These are phyloP conservation scores for Pogonocherus hispidulus DNA, from an alignment of 2,888 invertebrate genomes.

Conservation along the genomic window DNA sequence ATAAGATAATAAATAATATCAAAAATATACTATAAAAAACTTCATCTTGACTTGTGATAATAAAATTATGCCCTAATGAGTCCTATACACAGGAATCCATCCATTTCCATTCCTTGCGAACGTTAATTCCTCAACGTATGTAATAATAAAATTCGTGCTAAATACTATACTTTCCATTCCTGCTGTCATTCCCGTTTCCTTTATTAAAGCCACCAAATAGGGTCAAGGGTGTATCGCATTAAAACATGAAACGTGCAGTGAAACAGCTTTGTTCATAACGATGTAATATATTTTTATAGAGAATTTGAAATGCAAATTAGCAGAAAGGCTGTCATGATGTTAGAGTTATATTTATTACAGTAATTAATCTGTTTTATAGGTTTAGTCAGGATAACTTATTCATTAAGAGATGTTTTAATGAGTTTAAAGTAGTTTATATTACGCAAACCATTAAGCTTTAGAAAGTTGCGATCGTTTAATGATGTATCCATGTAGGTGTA, in stretches of 20 bases:
- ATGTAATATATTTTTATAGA: too few relatives aligned
- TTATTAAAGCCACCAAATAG: not conserved
- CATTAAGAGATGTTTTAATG: too few relatives aligned
- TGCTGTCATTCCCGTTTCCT: not conserved
- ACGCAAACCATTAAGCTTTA: too few relatives aligned
- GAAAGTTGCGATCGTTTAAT: too few relatives aligned
- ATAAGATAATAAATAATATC: not conserved
- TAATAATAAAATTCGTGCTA: slow-evolving; percentile 22
- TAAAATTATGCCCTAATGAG: not conserved
- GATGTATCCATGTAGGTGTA: too few relatives aligned
- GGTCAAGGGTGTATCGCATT: not conserved
- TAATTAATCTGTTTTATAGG: too few relatives aligned
- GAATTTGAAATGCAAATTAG: too few relatives aligned
- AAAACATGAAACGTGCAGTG: not conserved
- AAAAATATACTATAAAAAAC: too few relatives aligned
- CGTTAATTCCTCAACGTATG: slow-evolving; percentile 15
- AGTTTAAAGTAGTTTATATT: too few relatives aligned
- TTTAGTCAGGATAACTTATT: too few relatives aligned
- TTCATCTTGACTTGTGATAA: not conserved
- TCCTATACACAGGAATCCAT: not conserved
- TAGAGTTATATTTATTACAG: too few relatives aligned
- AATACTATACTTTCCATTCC: slow-evolving; percentile 6
- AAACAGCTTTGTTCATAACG: not conserved
- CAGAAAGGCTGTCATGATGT: too few relatives aligned
- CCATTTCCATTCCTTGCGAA: not conserved